Evolutionary conservation across 2,113 vertebrate genomes (phyloP), one percentile per base, ranked within the genome.

Genomic region (Melospiza melodia): DNA sequence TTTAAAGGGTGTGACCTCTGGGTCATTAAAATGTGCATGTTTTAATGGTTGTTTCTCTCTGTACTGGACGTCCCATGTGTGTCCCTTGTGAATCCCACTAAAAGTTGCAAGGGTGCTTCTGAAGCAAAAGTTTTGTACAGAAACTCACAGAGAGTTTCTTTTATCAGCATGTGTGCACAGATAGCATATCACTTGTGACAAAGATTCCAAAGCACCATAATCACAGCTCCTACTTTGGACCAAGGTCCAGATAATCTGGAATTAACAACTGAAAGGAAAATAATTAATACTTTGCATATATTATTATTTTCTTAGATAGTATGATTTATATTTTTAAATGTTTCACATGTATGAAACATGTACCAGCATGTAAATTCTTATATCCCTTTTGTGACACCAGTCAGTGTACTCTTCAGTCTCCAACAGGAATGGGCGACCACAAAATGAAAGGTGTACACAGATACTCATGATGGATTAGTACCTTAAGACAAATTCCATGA

Each of bases 31-130:
- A 37, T 2, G 5, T 66, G 30, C 13, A 15, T 25, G 31, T 48
- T 51, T 73, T 65, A 80, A n/a, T 43, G 25, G 9, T 12, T 77
- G 16, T 25, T 84, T 46, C 18, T n/a, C 12, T 72, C 28, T 25
- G 11, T 4, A 0, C 55, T 37, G 22, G 9, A 2, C 46, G 79
- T 22, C 27, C 33, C 6, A 20, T 51, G 30, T 12, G 4, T 2
- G 12, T 28, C 8, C 15, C n/a, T 74, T 61, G 33, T 22, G 24
- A 82, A 75, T 62, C 22, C 19, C 33, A 23, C 46, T 58, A 58
- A 69, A 89, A 52, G 7, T 59, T 59, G 9, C 11, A 78, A 69
- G 57, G 17, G 7, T 95, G 35, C 7, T 13, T 81, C 73, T 37
- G 23, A 84, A 94, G 12, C 3, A 28, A 75, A 51, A 6, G 25